A percentile compares a stretch with the other conserved stretches of the same genome.
These are phyloP conservation scores for Luscinia megarhynchos DNA, from an alignment of 2,797 vertebrate genomes.

Conservation along the genomic window DNA sequence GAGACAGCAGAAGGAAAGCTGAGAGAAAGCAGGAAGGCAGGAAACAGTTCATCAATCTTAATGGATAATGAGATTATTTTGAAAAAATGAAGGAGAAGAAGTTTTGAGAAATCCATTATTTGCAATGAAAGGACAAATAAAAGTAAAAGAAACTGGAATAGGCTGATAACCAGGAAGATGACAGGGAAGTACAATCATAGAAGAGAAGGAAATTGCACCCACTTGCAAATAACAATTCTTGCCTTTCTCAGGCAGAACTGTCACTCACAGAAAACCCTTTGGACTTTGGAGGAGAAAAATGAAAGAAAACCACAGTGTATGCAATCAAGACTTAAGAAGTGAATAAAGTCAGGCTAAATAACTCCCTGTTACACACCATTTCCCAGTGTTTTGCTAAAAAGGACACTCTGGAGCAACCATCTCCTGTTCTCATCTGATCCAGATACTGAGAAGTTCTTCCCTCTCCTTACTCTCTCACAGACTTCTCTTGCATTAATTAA, in stretches of 20 bases:
- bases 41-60: slow-evolving; percentile 24
- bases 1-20: neutral
- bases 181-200: neutral
- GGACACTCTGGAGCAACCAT: neutral
- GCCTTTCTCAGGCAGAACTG: neutral
- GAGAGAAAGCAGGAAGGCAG: neutral
- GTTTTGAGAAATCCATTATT: neutral
- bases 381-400: neutral
- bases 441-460: neutral
- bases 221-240: neutral
- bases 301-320: neutral
- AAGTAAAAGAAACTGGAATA: neutral
- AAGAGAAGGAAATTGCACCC: neutral
- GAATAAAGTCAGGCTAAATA: neutral
- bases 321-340: neutral
- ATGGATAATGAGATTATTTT: neutral
- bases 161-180: slow-evolving; percentile 10
- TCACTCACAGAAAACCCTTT: neutral
- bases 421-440: neutral
- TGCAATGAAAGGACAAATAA: slow-evolving; percentile 10
- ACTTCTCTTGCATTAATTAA: neutral
- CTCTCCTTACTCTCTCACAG: neutral
- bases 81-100: neutral
- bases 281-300: neutral
- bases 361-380: neutral